phyloP scores from a whole-genome alignment of 2,797 vertebrate species.

The Pseudomugil tenellus region DNA sequence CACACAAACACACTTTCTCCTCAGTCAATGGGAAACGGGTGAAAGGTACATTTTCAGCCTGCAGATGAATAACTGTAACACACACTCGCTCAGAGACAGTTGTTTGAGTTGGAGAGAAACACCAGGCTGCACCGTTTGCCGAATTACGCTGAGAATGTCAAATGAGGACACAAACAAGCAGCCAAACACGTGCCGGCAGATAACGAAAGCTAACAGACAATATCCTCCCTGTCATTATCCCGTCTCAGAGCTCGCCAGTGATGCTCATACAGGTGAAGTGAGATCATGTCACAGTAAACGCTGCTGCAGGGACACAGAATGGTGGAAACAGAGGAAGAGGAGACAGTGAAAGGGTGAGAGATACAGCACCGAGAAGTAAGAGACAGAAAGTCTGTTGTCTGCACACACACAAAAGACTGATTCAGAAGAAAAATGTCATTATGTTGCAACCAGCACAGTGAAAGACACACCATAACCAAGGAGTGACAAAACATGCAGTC shows the following conservation, averaged over 20 bases:
- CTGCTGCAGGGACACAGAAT: slow-evolving; percentile 11
- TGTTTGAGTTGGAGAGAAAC: slow-evolving; percentile 21
- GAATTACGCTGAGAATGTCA: slow-evolving; percentile 35
- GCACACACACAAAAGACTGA: slow-evolving; percentile 65
- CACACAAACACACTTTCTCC: slow-evolving; percentile 66
- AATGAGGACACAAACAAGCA: slow-evolving; percentile 39
- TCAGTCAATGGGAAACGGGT: slow-evolving; percentile 63
- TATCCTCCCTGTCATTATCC: slow-evolving; percentile 27
- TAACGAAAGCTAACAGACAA: slow-evolving; percentile 36
- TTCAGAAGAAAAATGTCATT: slow-evolving; percentile 64
- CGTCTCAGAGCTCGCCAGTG: slow-evolving; percentile 27
- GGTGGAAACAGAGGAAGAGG: slow-evolving; percentile 15
- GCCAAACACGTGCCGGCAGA: slow-evolving; percentile 18
- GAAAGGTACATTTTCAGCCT: slow-evolving; percentile 43
- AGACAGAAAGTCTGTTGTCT: slow-evolving; percentile 68
- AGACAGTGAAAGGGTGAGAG: slow-evolving; percentile 15
- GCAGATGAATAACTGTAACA: slow-evolving; percentile 25
- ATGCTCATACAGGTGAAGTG: slow-evolving; percentile 26
- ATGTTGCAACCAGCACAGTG: slow-evolving; percentile 25
- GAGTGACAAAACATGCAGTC: slow-evolving; percentile 51
- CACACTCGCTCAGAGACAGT: slow-evolving; percentile 17
- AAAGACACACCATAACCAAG: slow-evolving; percentile 45
- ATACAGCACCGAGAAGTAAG: slow-evolving; percentile 20
- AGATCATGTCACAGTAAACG: slow-evolving; percentile 9
- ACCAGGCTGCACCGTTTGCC: slow-evolving; percentile 22